Percentiles rank a stretch among this genome's conserved stretches.
Evolutionary conservation across 2,888 invertebrate genomes (phyloP).

Genomic region (Patella ulyssiponensis): DNA sequence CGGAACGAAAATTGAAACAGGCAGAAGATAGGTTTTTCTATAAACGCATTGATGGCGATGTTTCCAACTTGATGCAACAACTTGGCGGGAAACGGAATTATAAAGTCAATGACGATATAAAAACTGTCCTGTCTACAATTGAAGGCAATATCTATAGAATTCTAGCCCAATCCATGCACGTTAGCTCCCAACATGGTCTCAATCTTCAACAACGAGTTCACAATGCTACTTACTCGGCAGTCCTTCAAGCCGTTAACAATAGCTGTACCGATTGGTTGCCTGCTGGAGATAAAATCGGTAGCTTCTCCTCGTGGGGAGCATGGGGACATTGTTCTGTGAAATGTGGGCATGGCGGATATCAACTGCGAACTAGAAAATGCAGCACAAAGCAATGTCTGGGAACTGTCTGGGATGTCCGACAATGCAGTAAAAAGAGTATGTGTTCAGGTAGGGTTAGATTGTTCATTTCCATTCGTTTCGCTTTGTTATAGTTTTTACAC

Average conservation of each 20-base stretch:
- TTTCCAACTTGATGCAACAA: background rate
- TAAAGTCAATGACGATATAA: background rate
- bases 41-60: background rate
- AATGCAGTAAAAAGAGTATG: background rate
- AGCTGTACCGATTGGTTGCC: background rate
- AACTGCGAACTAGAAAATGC: background rate
- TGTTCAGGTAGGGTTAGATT: background rate
- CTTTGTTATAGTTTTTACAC: too few species aligned
- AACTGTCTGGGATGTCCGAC: background rate
- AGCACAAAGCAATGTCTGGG: background rate
- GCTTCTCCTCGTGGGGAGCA: background rate
- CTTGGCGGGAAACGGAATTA: background rate
- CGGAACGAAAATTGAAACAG: background rate
- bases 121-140: background rate
- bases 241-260: background rate
- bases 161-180: background rate
- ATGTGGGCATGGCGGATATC: background rate
- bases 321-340: background rate
- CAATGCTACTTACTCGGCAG: background rate
- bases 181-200: background rate
- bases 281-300: background rate
- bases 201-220: background rate
- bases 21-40: background rate
- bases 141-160: slow-evolving; percentile 5
- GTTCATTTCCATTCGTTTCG: too few species aligned